phyloP scores from a whole-genome alignment of 2,888 invertebrate species.

The Parnassius mnemosyne region DNA sequence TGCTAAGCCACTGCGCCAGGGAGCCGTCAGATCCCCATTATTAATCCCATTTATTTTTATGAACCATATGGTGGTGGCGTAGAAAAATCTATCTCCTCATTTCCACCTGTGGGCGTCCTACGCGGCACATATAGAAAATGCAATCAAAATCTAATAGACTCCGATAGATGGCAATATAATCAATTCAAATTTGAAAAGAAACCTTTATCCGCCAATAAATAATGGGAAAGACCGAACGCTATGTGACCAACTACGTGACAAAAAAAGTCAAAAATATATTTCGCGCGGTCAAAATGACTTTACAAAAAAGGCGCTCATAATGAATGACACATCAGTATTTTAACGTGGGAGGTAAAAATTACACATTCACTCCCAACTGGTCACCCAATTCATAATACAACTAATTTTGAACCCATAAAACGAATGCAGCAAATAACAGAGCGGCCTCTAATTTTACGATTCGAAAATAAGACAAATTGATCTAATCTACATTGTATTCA shows the following conservation, averaged over 20 bases:
- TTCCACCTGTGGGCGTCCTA: too few relatives aligned
- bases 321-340: neutral
- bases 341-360: neutral
- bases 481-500: neutral
- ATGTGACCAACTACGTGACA: neutral
- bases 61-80: too few relatives aligned
- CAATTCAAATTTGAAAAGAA: too few relatives aligned
- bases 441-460: conserved; percentile 24
- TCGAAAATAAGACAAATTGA: conserved; percentile 4
- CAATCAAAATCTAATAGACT: too few relatives aligned
- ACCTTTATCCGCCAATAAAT: too few relatives aligned
- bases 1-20: too few relatives aligned
- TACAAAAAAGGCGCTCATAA: neutral
- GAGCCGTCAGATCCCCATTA: too few relatives aligned
- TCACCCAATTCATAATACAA: conserved; percentile 4
- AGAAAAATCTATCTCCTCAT: too few relatives aligned
- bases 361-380: neutral
- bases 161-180: too few relatives aligned
- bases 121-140: too few relatives aligned
- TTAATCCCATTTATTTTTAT: too few relatives aligned
- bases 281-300: neutral
- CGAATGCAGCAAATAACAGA: conserved; percentile 31
- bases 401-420: conserved; percentile 32
- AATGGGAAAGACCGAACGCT: too few relatives aligned
- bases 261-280: neutral